phyloP scores from a whole-genome alignment of 2,888 invertebrate species.

The Thecophora atra region DNA sequence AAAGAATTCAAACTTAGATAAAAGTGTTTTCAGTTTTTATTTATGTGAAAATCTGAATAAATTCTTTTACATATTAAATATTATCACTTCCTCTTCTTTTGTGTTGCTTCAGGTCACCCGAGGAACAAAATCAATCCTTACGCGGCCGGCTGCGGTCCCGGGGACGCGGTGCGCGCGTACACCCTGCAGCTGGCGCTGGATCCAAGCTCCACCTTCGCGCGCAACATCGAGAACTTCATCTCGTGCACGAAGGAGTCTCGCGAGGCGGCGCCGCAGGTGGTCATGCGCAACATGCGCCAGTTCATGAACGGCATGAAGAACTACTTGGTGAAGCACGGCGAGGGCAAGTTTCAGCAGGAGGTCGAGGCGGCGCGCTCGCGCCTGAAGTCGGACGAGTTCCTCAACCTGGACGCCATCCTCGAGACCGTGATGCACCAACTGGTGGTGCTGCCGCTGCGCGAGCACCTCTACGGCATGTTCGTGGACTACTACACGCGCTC shows the following conservation, averaged over 20 bases:
- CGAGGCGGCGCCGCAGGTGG: slow-evolving; percentile 86
- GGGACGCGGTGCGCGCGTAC: slow-evolving; percentile 79
- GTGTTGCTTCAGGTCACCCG: slow-evolving; percentile 75
- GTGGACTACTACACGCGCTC: slow-evolving; percentile 86
- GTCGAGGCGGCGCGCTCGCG: slow-evolving; percentile 74
- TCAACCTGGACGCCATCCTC: slow-evolving; percentile 94
- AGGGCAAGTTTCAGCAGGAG: slow-evolving; percentile 89
- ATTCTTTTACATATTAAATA: no score
- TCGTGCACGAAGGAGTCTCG: slow-evolving; percentile 91
- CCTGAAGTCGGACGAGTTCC: slow-evolving; percentile 88
- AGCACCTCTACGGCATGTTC: slow-evolving; percentile 83
- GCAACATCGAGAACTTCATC: slow-evolving; percentile 92
- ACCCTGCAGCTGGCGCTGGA: slow-evolving; percentile 84
- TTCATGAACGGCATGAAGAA: slow-evolving; percentile 99
- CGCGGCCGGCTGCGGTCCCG: slow-evolving; percentile 70
- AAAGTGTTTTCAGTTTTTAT: no score
- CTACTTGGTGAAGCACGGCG: slow-evolving; percentile 95
- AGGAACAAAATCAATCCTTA: slow-evolving; percentile 67
- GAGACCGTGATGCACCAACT: slow-evolving; percentile 94
- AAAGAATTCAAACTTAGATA: no score
- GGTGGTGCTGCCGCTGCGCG: slow-evolving; percentile 85
- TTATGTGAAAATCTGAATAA: no score
- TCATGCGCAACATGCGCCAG: slow-evolving; percentile 91
- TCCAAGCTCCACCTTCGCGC: slow-evolving; percentile 88
- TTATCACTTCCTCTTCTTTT: neutral